These are phyloP conservation scores for Corbicula japonica DNA, from an alignment of 2,888 invertebrate species.

Conservation along the genomic window DNA sequence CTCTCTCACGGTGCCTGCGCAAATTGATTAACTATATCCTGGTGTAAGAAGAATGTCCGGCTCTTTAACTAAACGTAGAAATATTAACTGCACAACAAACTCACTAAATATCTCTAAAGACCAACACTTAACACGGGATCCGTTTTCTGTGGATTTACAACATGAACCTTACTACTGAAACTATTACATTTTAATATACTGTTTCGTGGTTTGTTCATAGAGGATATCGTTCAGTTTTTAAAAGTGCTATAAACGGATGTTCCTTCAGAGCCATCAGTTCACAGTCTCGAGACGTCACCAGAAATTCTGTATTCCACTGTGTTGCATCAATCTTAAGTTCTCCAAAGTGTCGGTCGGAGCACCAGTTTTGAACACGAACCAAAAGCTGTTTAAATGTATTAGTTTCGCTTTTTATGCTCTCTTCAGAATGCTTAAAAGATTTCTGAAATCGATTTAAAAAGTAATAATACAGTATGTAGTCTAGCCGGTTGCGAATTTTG, in stretches of 20 bases:
- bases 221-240: no score
- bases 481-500: constrained; percentile 12
- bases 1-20: no score
- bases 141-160: no score
- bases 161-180: no score
- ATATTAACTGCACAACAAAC: no score
- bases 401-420: neutral
- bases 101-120: no score
- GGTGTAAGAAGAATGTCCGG: no score
- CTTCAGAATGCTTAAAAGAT: neutral
- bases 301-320: constrained; percentile 18
- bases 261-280: constrained; percentile 32
- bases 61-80: no score
- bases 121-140: no score
- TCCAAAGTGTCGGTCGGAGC: neutral
- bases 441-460: constrained; percentile 12
- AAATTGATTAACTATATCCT: no score
- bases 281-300: constrained; percentile 18
- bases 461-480: constrained; percentile 24
- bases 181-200: no score
- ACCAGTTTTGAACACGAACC: constrained; percentile 22
- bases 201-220: no score
- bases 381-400: constrained; percentile 9
- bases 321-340: constrained; percentile 6
- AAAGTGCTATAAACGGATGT: constrained; percentile 28